phyloP scores from a whole-genome alignment of 2,888 invertebrate species.

The Patella pellucida region DNA sequence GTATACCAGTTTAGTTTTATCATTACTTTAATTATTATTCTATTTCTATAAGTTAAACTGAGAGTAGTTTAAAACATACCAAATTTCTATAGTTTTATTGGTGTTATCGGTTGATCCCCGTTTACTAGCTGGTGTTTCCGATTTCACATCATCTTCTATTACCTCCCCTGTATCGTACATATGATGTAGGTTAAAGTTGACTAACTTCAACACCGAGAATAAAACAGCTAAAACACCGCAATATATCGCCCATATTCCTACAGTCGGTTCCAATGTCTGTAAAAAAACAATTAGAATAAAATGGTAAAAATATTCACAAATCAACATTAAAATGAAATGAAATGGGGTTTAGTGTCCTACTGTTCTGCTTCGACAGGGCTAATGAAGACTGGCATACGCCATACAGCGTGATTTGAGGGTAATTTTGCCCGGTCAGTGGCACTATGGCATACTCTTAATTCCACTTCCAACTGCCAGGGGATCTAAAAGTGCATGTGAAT shows the following conservation, averaged over 20 bases:
- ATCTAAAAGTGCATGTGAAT: too few species aligned
- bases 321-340: too few species aligned
- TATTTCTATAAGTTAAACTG: too few species aligned
- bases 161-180: slow-evolving; percentile 95
- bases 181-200: slow-evolving; percentile 90
- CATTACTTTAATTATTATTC: too few species aligned
- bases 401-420: too few species aligned
- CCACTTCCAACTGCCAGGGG: too few species aligned
- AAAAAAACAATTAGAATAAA: slow-evolving; percentile 59
- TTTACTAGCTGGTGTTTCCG: slow-evolving; percentile 30
- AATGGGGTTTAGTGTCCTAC: too few species aligned
- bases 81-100: slow-evolving; percentile 29
- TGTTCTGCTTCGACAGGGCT: too few species aligned
- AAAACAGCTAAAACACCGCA: slow-evolving; percentile 84
- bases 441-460: too few species aligned
- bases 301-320: neutral
- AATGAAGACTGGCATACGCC: too few species aligned
- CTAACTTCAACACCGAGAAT: slow-evolving; percentile 86
- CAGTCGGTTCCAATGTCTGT: slow-evolving; percentile 88
- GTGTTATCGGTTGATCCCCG: slow-evolving; percentile 26
- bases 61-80: slow-evolving; percentile 10
- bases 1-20: too few species aligned
- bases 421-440: too few species aligned
- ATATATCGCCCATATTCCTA: slow-evolving; percentile 89
- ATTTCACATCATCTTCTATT: slow-evolving; percentile 55